Evolutionary conservation across 2,113 vertebrate species (phyloP).

Genomic region (Nibea coibor): DNA sequence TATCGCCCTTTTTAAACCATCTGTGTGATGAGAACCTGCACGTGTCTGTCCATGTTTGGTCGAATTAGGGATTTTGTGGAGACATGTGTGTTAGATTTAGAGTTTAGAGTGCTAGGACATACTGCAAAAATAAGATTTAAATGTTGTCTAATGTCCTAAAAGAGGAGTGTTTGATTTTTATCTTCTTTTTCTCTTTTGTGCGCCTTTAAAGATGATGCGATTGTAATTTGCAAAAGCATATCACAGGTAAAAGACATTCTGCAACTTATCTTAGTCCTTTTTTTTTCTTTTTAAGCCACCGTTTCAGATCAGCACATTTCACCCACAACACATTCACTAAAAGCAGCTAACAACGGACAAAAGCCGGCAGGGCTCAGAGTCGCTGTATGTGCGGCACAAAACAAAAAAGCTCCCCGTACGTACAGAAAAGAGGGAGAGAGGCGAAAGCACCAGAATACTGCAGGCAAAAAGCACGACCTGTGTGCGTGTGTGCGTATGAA

Average conservation of each 20-base stretch:
- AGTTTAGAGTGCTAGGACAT: conserved; percentile 3
- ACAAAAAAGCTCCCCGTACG: conserved; percentile 62
- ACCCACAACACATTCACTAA: conserved; percentile 31
- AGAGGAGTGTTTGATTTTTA: neutral
- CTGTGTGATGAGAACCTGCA: neutral
- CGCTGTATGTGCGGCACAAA: conserved; percentile 45
- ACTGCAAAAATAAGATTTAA: neutral
- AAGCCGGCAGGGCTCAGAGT: conserved; percentile 37
- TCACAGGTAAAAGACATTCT: conserved; percentile 2
- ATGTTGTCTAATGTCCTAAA: neutral
- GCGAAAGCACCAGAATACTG: conserved; percentile 77
- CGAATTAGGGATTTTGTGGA: neutral
- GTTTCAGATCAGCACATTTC: conserved; percentile 45
- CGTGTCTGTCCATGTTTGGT: neutral
- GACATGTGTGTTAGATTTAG: neutral
- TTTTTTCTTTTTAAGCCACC: neutral
- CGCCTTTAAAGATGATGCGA: conserved; percentile 22
- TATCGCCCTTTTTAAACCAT: neutral
- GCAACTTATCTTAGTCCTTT: conserved; percentile 12
- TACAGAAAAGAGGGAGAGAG: conserved; percentile 37
- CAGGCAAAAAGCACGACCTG: conserved; percentile 55
- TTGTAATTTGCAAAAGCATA: neutral
- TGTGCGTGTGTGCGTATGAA: conserved; percentile 51
- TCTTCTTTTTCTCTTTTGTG: neutral
- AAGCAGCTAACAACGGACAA: conserved; percentile 39